phyloP scores from a whole-genome alignment of 2,113 vertebrate species.

The Silurus asotus region DNA sequence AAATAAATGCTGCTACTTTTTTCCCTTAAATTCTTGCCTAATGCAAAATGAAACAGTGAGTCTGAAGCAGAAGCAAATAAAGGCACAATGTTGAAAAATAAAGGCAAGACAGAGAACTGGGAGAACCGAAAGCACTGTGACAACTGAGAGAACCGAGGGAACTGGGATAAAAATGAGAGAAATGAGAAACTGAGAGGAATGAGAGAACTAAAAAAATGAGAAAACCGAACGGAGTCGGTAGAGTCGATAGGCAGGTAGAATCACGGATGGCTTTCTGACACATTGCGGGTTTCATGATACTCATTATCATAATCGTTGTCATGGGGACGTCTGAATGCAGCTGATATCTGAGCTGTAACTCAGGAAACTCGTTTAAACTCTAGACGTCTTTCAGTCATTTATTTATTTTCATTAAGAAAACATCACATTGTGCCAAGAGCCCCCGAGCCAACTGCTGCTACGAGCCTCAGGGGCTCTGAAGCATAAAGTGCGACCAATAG shows the following conservation, averaged over 20 bases:
- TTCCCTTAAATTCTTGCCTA: neutral
- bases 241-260: neutral
- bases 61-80: constrained; percentile 2
- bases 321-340: constrained; percentile 66
- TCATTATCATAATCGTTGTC: constrained; percentile 59
- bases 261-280: neutral
- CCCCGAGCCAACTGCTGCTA: constrained; percentile 72
- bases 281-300: neutral
- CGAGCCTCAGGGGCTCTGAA: constrained; percentile 71
- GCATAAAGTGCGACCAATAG: constrained; percentile 70
- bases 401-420: constrained; percentile 65
- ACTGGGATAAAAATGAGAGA: neutral
- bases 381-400: constrained; percentile 49
- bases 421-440: constrained; percentile 67
- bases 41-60: constrained; percentile 6
- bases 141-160: neutral
- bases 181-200: neutral
- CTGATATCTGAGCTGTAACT: constrained; percentile 73
- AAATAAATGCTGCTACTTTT: constrained; percentile 18
- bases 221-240: neutral
- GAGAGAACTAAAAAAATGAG: neutral
- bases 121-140: neutral
- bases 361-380: constrained; percentile 63
- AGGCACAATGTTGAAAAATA: neutral
- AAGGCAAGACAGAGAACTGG: neutral